phyloP scores from a whole-genome alignment of 1,140 invertebrate genomes.

The Aphis gossypii region DNA sequence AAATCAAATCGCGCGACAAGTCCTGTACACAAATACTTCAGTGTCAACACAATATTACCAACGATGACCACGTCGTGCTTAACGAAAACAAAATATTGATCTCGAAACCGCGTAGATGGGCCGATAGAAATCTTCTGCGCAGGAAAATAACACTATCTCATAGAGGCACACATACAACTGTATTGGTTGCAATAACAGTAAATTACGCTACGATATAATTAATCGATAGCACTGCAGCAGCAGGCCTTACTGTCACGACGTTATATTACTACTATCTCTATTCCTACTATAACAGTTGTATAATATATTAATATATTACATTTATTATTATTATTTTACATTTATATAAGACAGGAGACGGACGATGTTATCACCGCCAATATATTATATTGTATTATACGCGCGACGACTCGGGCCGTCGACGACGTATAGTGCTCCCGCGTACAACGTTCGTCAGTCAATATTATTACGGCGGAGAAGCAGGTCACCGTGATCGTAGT shows the following conservation, averaged over 20 bases:
- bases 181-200: not conserved
- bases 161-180: not conserved
- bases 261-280: not conserved
- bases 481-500: not conserved
- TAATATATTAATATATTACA: conserved; percentile 12
- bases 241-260: not conserved
- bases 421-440: too few species aligned
- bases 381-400: not conserved
- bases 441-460: not conserved
- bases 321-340: not conserved
- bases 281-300: not conserved
- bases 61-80: not conserved
- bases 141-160: not conserved
- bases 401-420: not conserved
- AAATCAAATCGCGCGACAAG: not conserved
- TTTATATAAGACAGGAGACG: not conserved
- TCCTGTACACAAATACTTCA: too few species aligned
- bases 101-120: not conserved
- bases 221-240: not conserved
- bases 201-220: conserved; percentile 4
- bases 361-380: not conserved
- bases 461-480: conserved; percentile 2
- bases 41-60: too few species aligned
- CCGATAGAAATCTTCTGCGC: not conserved
- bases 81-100: not conserved